Evolutionary conservation across 1,140 invertebrate species (phyloP), one percentile per base, ranked within the genome.

Genomic region (Campoletis sonorensis): DNA sequence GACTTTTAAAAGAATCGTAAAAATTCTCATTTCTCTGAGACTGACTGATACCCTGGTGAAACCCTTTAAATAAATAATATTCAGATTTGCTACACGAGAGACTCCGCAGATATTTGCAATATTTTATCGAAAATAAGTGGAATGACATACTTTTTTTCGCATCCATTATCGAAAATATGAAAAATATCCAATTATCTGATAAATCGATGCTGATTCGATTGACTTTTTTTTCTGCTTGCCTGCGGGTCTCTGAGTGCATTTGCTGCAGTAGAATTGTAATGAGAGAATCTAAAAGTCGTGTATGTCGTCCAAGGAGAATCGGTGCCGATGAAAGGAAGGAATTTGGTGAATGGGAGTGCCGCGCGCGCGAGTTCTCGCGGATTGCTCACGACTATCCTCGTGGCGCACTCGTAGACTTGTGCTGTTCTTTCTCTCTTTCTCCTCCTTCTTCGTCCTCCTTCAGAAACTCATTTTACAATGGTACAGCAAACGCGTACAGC

Each of bases 301-400:
- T 81, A 68, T 49, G 75, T 68, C 82, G 80, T 73, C 72, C 73
- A 58, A 49, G 64, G 82, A 68, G 83, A 83, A 86, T 87, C 85
- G 82, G 81, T 85, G 84, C 54, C 87, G 87, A 89, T 90, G 89
- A 87, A 89, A 90, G 89, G 85, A 87, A 87, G 88, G 89, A 90
- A 90, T 90, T 89, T 87, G 84, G 88, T 89, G 88, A 89, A 89
- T 88, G 88, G 89, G 85, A 89, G 86, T 88, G 86, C 86, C 86
- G 76, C 61, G 80, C 73, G 75, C 68, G 81, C 85, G 85, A 89
- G 49, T 33, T n/a, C 64, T 40, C 61, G 67, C 64, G 54, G 58
- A 78, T 61, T 61, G 76, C 27, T 64, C 58, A 78, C 76, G 73
- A 77, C 58, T 78, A 64, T 70, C 58, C 76, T 45, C 58, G 58